Conservation (phyloP, 1,140 invertebrate species). For the Ooceraea biroi region DNA sequence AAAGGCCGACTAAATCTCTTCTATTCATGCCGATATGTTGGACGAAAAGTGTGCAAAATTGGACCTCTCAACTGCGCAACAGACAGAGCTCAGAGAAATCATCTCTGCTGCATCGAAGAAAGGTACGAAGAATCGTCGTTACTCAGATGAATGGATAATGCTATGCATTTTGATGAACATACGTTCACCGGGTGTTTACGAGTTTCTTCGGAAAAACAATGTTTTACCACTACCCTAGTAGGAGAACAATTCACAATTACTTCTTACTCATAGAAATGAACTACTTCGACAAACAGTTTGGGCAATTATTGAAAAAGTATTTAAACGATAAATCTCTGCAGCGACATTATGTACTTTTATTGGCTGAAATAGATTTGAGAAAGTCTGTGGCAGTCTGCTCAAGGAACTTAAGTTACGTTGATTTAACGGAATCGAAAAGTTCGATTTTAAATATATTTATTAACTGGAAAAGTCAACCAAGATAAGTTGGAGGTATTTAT, state of each 20-base stretch:
- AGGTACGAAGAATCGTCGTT: background rate
- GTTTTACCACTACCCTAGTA: background rate
- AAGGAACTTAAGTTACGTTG: slow-evolving; percentile 11
- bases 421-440: background rate
- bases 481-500: background rate
- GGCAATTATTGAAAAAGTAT: background rate
- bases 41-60: background rate
- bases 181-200: too few species aligned
- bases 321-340: background rate
- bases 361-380: background rate
- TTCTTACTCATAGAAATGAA: background rate
- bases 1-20: background rate
- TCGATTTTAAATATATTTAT: background rate
- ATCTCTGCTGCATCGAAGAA: background rate
- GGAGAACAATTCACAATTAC: background rate
- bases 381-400: slow-evolving; percentile 12
- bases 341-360: background rate
- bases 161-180: background rate
- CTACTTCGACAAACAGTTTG: background rate
- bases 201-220: too few species aligned
- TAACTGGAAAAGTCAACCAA: background rate
- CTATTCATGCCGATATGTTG: background rate
- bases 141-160: background rate
- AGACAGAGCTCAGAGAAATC: background rate
- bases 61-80: background rate